Conservation (phyloP, 2,797 vertebrate species). For the Poeciliopsis paucimaculata region DNA sequence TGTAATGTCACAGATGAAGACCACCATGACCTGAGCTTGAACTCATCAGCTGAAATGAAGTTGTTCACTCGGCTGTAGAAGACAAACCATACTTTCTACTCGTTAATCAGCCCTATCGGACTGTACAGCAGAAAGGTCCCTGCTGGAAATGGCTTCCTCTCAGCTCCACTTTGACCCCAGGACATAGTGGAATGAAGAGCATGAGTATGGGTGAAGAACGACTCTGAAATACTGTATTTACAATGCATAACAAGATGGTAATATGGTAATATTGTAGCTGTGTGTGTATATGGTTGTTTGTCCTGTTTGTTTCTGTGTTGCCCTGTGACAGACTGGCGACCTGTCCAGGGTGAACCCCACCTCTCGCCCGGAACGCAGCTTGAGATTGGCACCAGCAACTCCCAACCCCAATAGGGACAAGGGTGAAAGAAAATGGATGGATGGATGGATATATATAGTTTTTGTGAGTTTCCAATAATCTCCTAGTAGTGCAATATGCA, state of each 20-base stretch:
- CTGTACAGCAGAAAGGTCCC: slow-evolving; percentile 63
- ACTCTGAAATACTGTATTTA: slow-evolving; percentile 46
- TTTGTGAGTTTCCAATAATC: slow-evolving; percentile 11
- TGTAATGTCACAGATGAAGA: slow-evolving; percentile 96
- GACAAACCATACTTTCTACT: slow-evolving; percentile 90
- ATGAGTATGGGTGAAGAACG: slow-evolving; percentile 56
- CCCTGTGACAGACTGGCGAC: too few species aligned
- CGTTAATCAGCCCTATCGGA: slow-evolving; percentile 95
- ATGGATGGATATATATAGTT: too few species aligned
- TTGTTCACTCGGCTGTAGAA: slow-evolving; percentile 99
- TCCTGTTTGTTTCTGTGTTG: too few species aligned
- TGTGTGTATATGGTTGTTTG: too few species aligned
- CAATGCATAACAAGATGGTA: slow-evolving; percentile 84
- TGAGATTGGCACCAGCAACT: too few species aligned
- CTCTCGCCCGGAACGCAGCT: too few species aligned
- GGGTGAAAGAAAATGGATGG: too few species aligned
- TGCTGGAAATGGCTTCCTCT: slow-evolving; percentile 57
- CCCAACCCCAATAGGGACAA: too few species aligned
- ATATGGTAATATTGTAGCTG: too few species aligned
- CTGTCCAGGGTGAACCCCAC: too few species aligned
- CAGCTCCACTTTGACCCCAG: slow-evolving; percentile 73
- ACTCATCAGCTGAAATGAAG: slow-evolving; percentile 99
- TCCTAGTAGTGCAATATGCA: slow-evolving; percentile 56
- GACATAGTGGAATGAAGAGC: slow-evolving; percentile 66
- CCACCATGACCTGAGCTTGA: slow-evolving; percentile 95